Conservation (phyloP, 2,113 vertebrate species). For the Cavia aperea region DNA sequence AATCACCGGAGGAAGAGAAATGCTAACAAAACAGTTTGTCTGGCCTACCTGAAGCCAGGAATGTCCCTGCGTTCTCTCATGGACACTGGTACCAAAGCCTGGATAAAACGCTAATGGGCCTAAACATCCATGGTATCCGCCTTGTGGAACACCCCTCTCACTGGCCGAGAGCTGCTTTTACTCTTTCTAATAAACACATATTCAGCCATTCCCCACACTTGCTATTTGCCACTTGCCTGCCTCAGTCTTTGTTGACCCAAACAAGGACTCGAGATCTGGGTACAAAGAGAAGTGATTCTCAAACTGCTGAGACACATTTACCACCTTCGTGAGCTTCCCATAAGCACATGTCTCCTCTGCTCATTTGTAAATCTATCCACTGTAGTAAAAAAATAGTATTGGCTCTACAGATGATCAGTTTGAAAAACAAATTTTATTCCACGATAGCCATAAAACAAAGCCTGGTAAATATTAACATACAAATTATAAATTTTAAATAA, state of each 20-base stretch:
- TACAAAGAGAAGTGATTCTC: not conserved
- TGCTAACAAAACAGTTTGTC: not conserved
- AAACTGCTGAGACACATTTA: not conserved
- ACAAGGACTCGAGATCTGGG: not conserved
- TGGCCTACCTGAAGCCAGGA: not conserved
- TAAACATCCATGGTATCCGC: not conserved
- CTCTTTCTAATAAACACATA: not conserved
- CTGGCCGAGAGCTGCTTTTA: not conserved
- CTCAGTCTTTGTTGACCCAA: not conserved
- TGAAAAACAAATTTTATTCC: not conserved
- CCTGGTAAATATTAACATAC: not conserved
- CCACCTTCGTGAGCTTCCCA: not conserved
- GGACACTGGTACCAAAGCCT: not conserved
- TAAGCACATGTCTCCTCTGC: not conserved
- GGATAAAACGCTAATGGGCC: not conserved
- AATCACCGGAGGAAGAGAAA: not conserved
- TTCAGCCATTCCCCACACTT: not conserved
- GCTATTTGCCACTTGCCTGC: not conserved
- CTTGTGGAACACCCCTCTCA: not conserved
- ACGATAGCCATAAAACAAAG: not conserved
- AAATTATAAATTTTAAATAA: not conserved
- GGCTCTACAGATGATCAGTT: not conserved
- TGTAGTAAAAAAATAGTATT: not conserved
- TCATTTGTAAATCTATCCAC: not conserved
- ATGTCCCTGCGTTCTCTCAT: not conserved